phyloP scores from a whole-genome alignment of 1,140 invertebrate species.

The Thaumatotibia leucotreta region DNA sequence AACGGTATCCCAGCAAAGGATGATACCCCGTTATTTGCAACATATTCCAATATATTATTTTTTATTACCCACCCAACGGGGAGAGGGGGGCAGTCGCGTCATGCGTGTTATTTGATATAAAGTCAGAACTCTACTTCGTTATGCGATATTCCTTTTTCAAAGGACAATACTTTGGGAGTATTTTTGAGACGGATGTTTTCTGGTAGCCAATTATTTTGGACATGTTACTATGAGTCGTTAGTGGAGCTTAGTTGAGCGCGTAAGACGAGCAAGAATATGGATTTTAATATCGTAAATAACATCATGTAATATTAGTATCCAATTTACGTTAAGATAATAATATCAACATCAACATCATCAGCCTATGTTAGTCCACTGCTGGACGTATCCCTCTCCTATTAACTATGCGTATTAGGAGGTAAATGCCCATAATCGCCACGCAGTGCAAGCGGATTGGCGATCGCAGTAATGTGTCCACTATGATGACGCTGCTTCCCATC shows the following conservation, averaged over 20 bases:
- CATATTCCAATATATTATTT: slow-evolving; percentile 79
- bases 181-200: slow-evolving; percentile 68
- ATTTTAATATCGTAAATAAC: no score
- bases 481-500: no score
- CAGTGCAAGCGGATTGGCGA: no score
- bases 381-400: no score
- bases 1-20: slow-evolving; percentile 59
- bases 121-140: slow-evolving; percentile 74
- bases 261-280: background rate
- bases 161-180: slow-evolving; percentile 70
- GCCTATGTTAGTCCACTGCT: no score
- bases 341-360: no score
- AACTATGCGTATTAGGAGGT: no score
- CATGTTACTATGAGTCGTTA: slow-evolving; percentile 59
- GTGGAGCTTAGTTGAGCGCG: slow-evolving; percentile 28
- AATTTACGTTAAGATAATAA: no score
- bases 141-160: slow-evolving; percentile 74
- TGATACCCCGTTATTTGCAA: slow-evolving; percentile 77
- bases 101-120: slow-evolving; percentile 77
- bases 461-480: no score
- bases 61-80: slow-evolving; percentile 67
- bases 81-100: slow-evolving; percentile 55
- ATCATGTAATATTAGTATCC: no score
- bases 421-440: no score
- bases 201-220: slow-evolving; percentile 67